Evolutionary conservation across 2,113 vertebrate genomes (phyloP).

Genomic region (Antechinus flavipes): DNA sequence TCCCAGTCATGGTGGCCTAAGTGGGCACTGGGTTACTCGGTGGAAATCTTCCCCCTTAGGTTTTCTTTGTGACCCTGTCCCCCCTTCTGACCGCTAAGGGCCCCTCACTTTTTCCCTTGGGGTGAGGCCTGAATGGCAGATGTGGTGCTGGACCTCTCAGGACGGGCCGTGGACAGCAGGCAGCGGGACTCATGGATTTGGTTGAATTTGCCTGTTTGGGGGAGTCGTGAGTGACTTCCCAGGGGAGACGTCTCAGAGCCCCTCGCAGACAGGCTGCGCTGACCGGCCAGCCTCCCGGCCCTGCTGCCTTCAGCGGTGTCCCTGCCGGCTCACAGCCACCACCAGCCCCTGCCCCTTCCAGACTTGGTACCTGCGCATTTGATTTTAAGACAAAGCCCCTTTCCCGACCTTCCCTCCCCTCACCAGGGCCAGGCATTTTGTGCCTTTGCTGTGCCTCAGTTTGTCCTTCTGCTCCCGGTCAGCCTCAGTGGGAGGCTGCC

Average conservation of each 20-base stretch:
- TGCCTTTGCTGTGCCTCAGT: not conserved
- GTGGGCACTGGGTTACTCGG: not conserved
- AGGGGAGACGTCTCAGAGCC: not conserved
- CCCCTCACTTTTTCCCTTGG: no score
- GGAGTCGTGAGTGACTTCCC: not conserved
- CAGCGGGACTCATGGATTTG: no score
- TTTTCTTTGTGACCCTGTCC: not conserved
- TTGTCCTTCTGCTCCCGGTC: not conserved
- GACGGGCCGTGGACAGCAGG: no score
- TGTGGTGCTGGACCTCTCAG: no score
- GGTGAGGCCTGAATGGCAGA: not conserved
- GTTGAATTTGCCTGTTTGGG: not conserved
- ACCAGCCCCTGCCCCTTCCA: not conserved
- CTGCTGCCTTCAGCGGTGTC: not conserved
- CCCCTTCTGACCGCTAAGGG: no score
- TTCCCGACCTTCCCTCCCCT: no score
- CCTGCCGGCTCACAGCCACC: not conserved
- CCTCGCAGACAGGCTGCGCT: no score
- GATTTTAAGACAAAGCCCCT: no score
- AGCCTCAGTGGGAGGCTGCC: not conserved
- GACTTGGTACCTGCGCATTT: no score
- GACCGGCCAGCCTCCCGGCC: not conserved
- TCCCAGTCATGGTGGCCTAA: no score
- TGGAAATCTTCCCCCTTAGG: no score
- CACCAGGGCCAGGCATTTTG: not conserved